Evolutionary conservation across 2,888 invertebrate genomes (phyloP).

Genomic region (Xestia rhomboidea): DNA sequence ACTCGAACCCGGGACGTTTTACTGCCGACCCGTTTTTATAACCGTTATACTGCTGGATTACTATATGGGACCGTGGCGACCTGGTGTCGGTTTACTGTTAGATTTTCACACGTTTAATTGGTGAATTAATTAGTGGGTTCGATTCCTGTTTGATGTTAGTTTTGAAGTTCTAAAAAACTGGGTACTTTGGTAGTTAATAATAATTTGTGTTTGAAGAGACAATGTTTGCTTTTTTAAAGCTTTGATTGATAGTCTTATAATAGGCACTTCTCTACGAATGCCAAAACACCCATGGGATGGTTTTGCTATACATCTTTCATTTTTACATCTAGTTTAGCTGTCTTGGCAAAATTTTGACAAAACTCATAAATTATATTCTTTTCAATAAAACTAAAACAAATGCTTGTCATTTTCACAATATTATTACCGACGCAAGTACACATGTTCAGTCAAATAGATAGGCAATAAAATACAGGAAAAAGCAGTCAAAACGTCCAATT

Average conservation of each 20-base stretch:
- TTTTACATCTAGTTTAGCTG: background rate
- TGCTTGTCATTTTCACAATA: conserved; percentile 25
- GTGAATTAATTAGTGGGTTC: conserved; percentile 58
- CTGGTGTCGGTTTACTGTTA: conserved; percentile 69
- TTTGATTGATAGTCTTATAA: background rate
- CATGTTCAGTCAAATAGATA: conserved; percentile 32
- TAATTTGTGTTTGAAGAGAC: background rate
- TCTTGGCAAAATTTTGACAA: background rate
- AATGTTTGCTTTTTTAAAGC: background rate
- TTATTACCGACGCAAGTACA: conserved; percentile 7
- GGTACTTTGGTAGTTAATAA: background rate
- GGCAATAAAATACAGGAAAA: conserved; percentile 57
- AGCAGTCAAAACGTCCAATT: conserved; percentile 56
- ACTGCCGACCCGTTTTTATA: conserved; percentile 84
- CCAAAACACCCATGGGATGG: background rate
- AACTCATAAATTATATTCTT: conserved; percentile 1
- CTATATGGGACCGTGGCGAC: conserved; percentile 57
- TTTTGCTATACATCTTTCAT: background rate
- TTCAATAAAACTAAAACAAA: conserved; percentile 19
- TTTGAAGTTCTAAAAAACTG: conserved; percentile 3
- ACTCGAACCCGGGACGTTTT: conserved; percentile 87
- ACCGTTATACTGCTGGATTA: conserved; percentile 78
- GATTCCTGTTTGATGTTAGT: conserved; percentile 26
- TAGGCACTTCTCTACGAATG: background rate
- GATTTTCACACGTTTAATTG: conserved; percentile 75